Conservation (phyloP, 2,113 vertebrate genomes). For the Tamias sibiricus region DNA sequence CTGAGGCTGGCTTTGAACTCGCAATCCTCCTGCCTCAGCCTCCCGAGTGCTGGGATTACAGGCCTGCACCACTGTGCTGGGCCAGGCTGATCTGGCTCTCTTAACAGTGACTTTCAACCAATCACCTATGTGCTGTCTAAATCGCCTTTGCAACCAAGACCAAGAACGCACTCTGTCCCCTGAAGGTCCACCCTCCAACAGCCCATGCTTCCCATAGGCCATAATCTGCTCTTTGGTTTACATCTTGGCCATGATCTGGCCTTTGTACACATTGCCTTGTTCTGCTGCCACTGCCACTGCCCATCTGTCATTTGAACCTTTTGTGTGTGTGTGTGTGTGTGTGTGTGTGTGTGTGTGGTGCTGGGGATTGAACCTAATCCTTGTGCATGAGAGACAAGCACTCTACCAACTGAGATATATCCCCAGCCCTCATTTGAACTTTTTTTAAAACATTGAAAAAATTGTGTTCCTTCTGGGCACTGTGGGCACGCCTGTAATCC, state of each 20-base stretch:
- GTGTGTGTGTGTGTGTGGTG: no score
- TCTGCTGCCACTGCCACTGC: background rate
- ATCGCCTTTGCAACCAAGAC: background rate
- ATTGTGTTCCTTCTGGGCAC: background rate
- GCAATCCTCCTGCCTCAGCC: no score
- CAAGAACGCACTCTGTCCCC: rapidly evolving
- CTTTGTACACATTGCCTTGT: background rate
- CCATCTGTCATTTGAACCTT: no score
- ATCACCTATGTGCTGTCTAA: background rate
- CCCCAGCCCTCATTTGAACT: background rate
- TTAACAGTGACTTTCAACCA: background rate
- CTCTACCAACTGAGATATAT: no score
- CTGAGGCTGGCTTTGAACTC: no score
- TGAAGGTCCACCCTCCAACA: background rate
- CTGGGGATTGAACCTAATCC: no score
- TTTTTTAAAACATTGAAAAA: background rate
- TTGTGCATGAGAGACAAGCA: no score
- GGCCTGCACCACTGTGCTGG: no score
- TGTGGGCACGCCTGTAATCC: no score
- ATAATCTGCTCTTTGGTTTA: background rate
- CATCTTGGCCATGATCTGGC: background rate
- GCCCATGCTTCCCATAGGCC: background rate
- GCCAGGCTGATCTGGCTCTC: background rate
- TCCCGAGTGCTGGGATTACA: no score
- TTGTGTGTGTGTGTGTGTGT: background rate